A percentile compares a stretch with the other conserved stretches of the same genome.
Conservation (phyloP, 30 jellyfish, hydroid and myxozoan genomes). For the Aurelia sp. region DNA sequence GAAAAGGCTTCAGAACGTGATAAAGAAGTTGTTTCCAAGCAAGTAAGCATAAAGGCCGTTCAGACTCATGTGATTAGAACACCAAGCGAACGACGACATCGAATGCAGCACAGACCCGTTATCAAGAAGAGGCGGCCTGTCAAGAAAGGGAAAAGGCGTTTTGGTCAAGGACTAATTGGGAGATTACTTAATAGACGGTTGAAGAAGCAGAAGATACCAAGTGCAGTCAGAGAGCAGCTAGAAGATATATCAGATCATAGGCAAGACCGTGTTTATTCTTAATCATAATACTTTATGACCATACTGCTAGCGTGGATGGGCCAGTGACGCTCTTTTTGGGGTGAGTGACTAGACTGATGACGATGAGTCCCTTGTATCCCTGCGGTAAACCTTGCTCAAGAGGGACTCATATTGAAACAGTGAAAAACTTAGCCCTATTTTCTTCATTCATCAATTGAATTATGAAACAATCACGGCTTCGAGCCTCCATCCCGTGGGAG, state of each 20-base stretch:
- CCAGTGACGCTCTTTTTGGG: too few species aligned
- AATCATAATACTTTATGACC: too few species aligned
- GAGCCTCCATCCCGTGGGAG: too few species aligned
- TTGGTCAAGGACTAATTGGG: constrained; percentile 89
- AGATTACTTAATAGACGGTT: constrained; percentile 70
- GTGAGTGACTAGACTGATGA: too few species aligned
- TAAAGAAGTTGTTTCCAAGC: constrained; percentile 53
- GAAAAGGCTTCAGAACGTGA: constrained; percentile 70
- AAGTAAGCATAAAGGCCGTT: constrained; percentile 55
- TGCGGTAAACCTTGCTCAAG: too few species aligned
- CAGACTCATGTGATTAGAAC: constrained; percentile 79
- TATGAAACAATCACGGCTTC: too few species aligned
- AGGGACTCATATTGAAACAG: too few species aligned
- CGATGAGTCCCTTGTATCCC: too few species aligned
- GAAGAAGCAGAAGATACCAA: constrained; percentile 63
- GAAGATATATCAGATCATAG: constrained; percentile 93
- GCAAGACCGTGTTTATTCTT: constrained; percentile 7
- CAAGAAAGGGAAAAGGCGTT: constrained; percentile 71
- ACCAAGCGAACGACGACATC: constrained; percentile 91
- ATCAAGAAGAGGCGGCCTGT: constrained; percentile 44
- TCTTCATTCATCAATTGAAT: too few species aligned
- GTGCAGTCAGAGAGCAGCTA: constrained; percentile 80
- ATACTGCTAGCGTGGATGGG: too few species aligned
- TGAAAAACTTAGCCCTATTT: too few species aligned
- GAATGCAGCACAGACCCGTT: constrained; percentile 84